These are phyloP conservation scores for Tyrophagus putrescentiae DNA, from an alignment of 1,140 invertebrate genomes.

Conservation along the genomic window DNA sequence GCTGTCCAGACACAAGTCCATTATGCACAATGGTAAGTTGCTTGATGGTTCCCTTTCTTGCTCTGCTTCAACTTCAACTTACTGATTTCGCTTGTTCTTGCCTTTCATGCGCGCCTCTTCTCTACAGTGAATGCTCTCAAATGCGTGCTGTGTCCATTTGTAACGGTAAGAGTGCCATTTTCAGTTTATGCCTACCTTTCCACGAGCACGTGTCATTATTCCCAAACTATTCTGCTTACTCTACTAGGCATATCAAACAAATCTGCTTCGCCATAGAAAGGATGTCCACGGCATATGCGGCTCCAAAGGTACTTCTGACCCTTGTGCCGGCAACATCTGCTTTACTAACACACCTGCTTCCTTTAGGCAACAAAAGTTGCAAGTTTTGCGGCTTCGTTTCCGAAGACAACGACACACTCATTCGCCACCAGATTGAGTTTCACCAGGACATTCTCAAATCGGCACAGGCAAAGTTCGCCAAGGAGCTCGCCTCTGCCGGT, in stretches of 20 bases:
- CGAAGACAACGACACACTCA: slow-evolving; percentile 21
- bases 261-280: slow-evolving; percentile 18
- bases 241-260: slow-evolving; percentile 20
- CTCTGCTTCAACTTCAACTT: no score
- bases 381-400: slow-evolving; percentile 22
- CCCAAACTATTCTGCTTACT: neutral
- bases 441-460: slow-evolving; percentile 21
- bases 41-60: no score
- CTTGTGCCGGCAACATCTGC: neutral
- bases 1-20: slow-evolving; percentile 25
- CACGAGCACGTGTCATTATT: slow-evolving; percentile 16
- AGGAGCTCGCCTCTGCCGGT: slow-evolving; percentile 19
- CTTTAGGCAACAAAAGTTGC: slow-evolving; percentile 20
- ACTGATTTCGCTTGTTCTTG: no score
- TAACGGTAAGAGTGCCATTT: slow-evolving; percentile 18
- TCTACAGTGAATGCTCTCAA: slow-evolving; percentile 25
- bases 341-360: neutral
- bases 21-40: slow-evolving; percentile 26
- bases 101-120: no score
- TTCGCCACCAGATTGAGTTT: slow-evolving; percentile 19
- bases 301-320: slow-evolving; percentile 17
- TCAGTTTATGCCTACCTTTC: slow-evolving; percentile 23
- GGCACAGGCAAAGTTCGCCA: slow-evolving; percentile 19
- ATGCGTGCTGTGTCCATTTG: slow-evolving; percentile 28
- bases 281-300: slow-evolving; percentile 22